Evolutionary conservation across 2,797 vertebrate genomes (phyloP), one percentile per base, ranked within the genome.

Genomic region (Florisuga fusca): DNA sequence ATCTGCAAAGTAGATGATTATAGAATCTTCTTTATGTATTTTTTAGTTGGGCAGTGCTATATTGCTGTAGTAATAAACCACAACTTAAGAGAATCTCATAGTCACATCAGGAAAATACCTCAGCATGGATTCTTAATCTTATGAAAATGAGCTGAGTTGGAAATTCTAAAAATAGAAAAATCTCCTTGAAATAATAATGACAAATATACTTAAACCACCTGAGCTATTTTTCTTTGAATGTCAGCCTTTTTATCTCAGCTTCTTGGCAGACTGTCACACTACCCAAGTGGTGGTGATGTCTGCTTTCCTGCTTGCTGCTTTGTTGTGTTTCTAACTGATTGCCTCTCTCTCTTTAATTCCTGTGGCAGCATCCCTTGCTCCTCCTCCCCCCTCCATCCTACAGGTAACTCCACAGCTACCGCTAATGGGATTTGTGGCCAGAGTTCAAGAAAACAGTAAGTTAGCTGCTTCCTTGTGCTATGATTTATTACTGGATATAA

Each of bases 381-480:
- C 99, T 97, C 99, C 99, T 97, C 99, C 99, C 98, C 99, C 99
- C 92, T 99, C 99, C 98, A 98, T 99, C 95, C 98, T 99, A 98
- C 99, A 99, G 98, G 99, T 99, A 98, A 99, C 99, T 96, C 99
- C 99, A 92, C 99, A 99, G 99, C 99, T 99, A 97, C 99, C 99
- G 43, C 98, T 99, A 98, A 99, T 99, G 99, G 99, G 99, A 98
- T 99, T 99, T 98, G 99, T 99, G 98, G 99, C 99, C 98, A 99
- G 99, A 96, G 99, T 99, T 97, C 99, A 99, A 98, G 99, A 99
- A 98, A 99, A 99, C 96, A 99, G 99, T 99, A 99, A 99, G 99
- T 99, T 96, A 95, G 92, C 90, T 85, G 96, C 96, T 97, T 97
- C 90, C 92, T 97, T 97, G 87, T 97, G 96, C 90, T 93, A 79